Conservation (phyloP, 2,888 invertebrate species). For the Smittia aterrima region DNA sequence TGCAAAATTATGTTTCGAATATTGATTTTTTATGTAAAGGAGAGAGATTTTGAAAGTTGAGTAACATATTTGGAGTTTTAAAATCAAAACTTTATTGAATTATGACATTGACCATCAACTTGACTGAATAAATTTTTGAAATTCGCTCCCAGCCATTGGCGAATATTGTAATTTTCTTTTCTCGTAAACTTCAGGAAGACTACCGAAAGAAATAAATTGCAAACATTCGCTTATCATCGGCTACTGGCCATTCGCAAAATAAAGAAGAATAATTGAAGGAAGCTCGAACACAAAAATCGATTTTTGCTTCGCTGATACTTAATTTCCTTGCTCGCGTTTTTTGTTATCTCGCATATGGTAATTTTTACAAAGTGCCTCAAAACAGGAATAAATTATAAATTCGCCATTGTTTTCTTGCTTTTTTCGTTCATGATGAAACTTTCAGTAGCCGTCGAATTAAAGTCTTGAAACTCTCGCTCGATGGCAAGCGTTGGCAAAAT, state of each 20-base stretch:
- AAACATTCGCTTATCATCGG: conserved; percentile 9
- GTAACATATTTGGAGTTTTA: no score
- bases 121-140: conserved; percentile 7
- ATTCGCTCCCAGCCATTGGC: not conserved
- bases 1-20: not conserved
- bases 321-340: not conserved
- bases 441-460: not conserved
- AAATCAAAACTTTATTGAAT: not conserved
- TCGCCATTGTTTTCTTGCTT: not conserved
- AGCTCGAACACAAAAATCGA: conserved; percentile 2
- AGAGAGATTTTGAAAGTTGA: no score
- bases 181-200: not conserved
- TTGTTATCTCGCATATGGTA: conserved; percentile 14
- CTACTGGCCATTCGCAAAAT: conserved; percentile 1
- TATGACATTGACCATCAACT: conserved; percentile 7
- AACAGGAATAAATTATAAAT: conserved; percentile 20
- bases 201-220: conserved; percentile 1
- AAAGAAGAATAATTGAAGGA: conserved; percentile 18
- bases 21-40: not conserved
- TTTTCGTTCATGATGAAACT: not conserved
- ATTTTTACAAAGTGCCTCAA: conserved; percentile 10
- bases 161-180: conserved; percentile 20
- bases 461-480: no score
- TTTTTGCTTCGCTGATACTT: conserved; percentile 4
- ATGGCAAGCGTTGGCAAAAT: not conserved